A percentile compares a stretch with the other conserved stretches of the same genome.
Evolutionary conservation across 2,113 vertebrate species (phyloP).

Genomic region (Orientallactaga bullata): DNA sequence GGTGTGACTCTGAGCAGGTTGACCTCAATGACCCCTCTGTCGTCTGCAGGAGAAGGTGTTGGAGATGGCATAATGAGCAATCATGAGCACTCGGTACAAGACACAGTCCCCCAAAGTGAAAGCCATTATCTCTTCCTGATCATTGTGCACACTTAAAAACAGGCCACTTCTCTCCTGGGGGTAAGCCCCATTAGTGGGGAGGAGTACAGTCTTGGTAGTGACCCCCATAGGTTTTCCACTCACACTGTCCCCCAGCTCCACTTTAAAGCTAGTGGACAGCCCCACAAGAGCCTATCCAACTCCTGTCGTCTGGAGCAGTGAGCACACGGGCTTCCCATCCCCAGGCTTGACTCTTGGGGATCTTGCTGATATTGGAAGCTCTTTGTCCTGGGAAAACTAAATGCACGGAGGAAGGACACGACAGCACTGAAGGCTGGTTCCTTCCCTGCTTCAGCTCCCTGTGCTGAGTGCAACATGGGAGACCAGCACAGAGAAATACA

Average conservation of each 20-base stretch:
- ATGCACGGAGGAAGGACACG: neutral
- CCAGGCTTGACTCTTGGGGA: neutral
- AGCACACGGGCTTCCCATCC: neutral
- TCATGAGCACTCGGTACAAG: neutral
- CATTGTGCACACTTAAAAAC: conserved; percentile 19
- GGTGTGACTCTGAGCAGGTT: neutral
- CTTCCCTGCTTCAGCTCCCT: neutral
- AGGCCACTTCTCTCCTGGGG: neutral
- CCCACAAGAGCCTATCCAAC: neutral
- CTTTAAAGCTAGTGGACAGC: neutral
- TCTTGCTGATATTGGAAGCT: neutral
- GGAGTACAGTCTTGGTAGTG: neutral
- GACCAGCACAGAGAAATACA: neutral
- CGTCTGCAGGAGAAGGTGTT: neutral
- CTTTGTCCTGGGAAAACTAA: neutral
- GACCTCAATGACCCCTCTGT: neutral
- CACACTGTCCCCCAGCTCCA: neutral
- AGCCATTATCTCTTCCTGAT: neutral
- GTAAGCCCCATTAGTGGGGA: neutral
- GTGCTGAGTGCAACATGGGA: neutral
- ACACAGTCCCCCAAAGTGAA: neutral
- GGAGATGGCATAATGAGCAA: neutral
- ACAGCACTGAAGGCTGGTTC: neutral
- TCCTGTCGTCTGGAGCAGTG: neutral
- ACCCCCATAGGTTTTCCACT: neutral